Base-by-base conservation (phyloP, 53 echinoderm and acorn worm genomes). In the Actinopyga echinites region DNA sequence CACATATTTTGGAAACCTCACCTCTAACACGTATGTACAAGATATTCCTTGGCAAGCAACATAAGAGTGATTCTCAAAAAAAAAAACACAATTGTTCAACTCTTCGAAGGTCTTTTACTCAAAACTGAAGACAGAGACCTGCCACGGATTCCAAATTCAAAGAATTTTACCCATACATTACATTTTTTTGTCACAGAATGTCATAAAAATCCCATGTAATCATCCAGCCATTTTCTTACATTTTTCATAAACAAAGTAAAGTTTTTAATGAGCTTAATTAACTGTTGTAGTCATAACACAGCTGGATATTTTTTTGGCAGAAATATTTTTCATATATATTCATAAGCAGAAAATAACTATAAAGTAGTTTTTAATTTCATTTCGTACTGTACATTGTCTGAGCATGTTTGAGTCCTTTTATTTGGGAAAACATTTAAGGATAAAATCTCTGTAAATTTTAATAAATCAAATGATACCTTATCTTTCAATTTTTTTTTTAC, bases 11-110 rank as follows among this genome's bases (percentile, higher is more conserved):
- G 15, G 2, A n/a, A 1, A 49, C 15, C 49, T 49, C 49, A 49
- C 9, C 49, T 15, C 13, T 49, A 17, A 35, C 40, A 36, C 35
- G 9, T 71, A 40, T 71, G 44, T 40, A 71, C 38, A 71, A 69
- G 44, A 71, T 40, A 71, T 44, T 71, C 40, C 71, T 71, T 71
- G 71, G 71, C 71, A 71, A 71, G 42, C 71, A 71, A 35, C 31
- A 30, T n/a, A n/a, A n/a, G n/a, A n/a, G n/a, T n/a, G n/a, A n/a
- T n/a, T n/a, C n/a, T n/a, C n/a, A n/a, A n/a, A n/a, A n/a, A n/a
- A 3, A 49, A 49, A 49, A 49, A 15, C 49, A 49, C 2, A 6
- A 2, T 49, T 49, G 49, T 15, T 15, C 0, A 15, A 15, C 49
- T 49, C 49, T 0, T 5, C 17, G 7, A 49, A 4, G 4, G 0